Evolutionary conservation across 2,797 vertebrate species (phyloP).

Genomic region (Lepidocolaptes lacrymiger): DNA sequence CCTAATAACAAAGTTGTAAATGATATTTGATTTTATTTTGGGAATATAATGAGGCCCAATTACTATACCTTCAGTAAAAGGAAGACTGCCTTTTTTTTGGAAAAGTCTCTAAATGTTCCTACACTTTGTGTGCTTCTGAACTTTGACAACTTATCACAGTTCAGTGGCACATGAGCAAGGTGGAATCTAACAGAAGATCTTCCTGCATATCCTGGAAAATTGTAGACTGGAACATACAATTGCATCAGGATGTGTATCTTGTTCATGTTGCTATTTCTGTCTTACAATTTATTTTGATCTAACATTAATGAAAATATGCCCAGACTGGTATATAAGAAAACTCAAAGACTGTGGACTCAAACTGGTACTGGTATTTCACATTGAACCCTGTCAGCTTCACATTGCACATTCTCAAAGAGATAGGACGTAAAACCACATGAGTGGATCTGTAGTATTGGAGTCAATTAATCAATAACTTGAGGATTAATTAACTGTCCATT

Average conservation of each 20-base stretch:
- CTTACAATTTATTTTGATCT: background rate
- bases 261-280: background rate
- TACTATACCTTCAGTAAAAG: background rate
- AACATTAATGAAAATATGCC: background rate
- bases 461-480: background rate
- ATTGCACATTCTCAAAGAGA: background rate
- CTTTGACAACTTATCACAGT: background rate
- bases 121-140: background rate
- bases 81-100: background rate
- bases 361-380: background rate
- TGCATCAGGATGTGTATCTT: background rate
- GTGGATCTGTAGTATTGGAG: background rate
- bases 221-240: background rate
- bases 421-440: background rate
- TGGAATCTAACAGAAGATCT: background rate
- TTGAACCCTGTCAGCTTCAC: background rate
- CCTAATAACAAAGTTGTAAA: slow-evolving; percentile 10
- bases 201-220: background rate
- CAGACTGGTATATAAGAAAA: background rate
- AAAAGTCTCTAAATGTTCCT: background rate
- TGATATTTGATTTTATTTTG: slow-evolving; percentile 51
- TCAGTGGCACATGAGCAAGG: background rate
- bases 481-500: background rate
- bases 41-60: slow-evolving; percentile 27
- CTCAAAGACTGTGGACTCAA: background rate